Conservation (phyloP, 1,140 invertebrate genomes). For the Drosophila eugracilis region DNA sequence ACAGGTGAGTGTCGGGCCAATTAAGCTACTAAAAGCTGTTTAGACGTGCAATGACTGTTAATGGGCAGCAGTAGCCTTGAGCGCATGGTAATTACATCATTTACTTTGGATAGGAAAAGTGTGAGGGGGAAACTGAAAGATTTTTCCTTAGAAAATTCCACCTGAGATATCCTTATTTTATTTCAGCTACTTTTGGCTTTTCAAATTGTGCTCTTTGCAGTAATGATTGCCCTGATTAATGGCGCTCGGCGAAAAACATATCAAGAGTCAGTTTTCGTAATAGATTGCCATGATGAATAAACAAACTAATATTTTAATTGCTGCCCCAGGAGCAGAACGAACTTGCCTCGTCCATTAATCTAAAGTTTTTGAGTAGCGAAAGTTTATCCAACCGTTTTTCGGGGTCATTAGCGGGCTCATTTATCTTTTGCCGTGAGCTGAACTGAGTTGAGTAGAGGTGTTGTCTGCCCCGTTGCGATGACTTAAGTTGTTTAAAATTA, state of each 20-base stretch:
- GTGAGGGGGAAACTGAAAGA: neutral
- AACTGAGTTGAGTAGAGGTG: constrained; percentile 23
- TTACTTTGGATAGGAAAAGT: neutral
- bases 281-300: constrained; percentile 24
- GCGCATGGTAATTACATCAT: constrained; percentile 35
- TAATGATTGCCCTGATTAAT: constrained; percentile 29
- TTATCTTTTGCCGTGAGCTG: constrained; percentile 60
- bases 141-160: neutral
- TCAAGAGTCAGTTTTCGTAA: constrained; percentile 29
- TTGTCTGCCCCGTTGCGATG: constrained; percentile 6
- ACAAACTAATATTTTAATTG: constrained; percentile 68
- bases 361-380: constrained; percentile 52
- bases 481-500: constrained; percentile 63
- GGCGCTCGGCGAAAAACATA: constrained; percentile 17
- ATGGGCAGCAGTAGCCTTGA: neutral
- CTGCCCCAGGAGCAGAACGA: constrained; percentile 29
- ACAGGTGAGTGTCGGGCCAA: constrained; percentile 86
- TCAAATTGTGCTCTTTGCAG: constrained; percentile 10
- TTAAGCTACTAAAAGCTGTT: constrained; percentile 31
- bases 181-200: constrained; percentile 11
- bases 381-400: constrained; percentile 55
- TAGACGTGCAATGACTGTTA: constrained; percentile 33
- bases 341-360: constrained; percentile 55
- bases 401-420: constrained; percentile 65
- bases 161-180: neutral